Base-by-base conservation (phyloP, 2,113 vertebrate species). In the Martes martes region DNA sequence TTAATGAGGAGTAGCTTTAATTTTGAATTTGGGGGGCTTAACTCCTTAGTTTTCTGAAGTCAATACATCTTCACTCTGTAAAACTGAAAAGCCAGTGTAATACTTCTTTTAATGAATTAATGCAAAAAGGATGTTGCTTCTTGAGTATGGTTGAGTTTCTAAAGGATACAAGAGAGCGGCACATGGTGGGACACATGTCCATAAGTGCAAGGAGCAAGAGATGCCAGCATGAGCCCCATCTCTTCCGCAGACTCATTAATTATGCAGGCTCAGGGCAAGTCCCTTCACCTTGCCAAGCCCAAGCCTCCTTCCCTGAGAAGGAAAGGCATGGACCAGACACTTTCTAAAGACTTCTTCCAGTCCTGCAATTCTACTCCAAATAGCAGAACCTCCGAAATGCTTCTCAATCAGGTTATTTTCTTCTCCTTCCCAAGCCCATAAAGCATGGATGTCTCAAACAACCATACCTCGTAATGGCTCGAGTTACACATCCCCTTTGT, bases 21-120 rank as follows among this genome's bases (percentile, higher is more conserved):
- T 28, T 55, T 73, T 26, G 4, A 28, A 47, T 89, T 28, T n/a
- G 13, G 33, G 47, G 74, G 18, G 11, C 19, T 94, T 91, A 61
- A 80, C 42, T 28, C 79, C 67, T 92, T 91, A 14, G 85, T 94
- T 94, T 84, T 91, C 57, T 55, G 21, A 85, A 76, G 47, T 93
- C 92, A 87, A 74, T 61, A 63, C 74, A 81, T 91, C 78, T 80
- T 57, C 21, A 94, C 21, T 79, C 50, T 83, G 7, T 24, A 95
- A 73, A 95, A 86, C 16, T 65, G 31, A 47, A 81, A 93, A 80
- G 57, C 81, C 31, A 36, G 19, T 2, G 8, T n/a, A 36, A 31
- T 71, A 6, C 65, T 31, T 65, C 74, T 63, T 42, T 36, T 24
- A 86, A 85, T 28, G 26, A 88, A 61, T 90, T 42, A 39, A 71